A percentile compares a stretch with the other conserved stretches of the same genome.
These are phyloP conservation scores for Tauraco erythrolophus DNA, from an alignment of 2,113 vertebrate species.

Conservation along the genomic window DNA sequence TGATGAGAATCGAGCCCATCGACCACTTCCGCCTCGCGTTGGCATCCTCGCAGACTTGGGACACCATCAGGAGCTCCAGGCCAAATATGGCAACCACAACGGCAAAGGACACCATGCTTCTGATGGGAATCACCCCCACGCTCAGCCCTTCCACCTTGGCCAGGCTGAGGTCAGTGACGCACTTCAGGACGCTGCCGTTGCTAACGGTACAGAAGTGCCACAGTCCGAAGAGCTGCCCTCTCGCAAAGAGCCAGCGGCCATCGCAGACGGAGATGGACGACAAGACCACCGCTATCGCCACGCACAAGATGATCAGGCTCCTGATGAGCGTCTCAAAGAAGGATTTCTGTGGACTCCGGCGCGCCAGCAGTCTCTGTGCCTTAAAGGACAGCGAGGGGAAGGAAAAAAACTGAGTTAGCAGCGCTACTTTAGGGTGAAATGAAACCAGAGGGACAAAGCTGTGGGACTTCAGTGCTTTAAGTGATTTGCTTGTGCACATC, in stretches of 20 bases:
- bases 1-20: conserved; percentile 75
- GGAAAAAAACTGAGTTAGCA: not conserved
- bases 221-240: conserved; percentile 76
- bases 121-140: conserved; percentile 65
- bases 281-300: conserved; percentile 77
- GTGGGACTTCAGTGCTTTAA: not conserved
- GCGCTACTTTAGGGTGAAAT: not conserved
- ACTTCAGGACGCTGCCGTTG: conserved; percentile 38
- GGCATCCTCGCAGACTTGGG: conserved; percentile 81
- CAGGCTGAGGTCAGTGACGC: conserved; percentile 73
- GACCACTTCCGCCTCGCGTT: conserved; percentile 75
- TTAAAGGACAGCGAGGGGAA: not conserved
- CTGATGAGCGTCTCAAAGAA: conserved; percentile 81
- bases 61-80: conserved; percentile 86
- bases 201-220: conserved; percentile 81
- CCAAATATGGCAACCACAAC: conserved; percentile 84
- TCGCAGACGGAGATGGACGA: conserved; percentile 83
- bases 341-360: conserved; percentile 17
- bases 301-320: conserved; percentile 79
- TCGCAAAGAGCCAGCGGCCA: conserved; percentile 80
- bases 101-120: conserved; percentile 71
- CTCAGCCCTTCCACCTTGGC: conserved; percentile 68
- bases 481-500: not conserved
- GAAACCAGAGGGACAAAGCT: not conserved
- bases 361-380: conserved; percentile 43